phyloP scores from a whole-genome alignment of 2,888 invertebrate genomes.

The Microchrysa polita region DNA sequence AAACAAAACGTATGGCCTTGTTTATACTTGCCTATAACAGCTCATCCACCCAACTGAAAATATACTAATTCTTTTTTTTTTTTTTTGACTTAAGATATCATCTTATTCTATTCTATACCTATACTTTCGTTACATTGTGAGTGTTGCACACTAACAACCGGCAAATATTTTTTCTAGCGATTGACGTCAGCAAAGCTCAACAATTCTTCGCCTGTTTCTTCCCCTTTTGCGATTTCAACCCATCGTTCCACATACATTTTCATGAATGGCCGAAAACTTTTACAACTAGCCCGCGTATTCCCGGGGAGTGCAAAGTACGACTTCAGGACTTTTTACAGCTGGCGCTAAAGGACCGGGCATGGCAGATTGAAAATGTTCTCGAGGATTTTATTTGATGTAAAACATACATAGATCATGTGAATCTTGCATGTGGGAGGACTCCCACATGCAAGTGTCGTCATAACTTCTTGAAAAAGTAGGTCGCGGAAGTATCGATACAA shows the following conservation, averaged over 20 bases:
- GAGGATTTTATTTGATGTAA: constrained; percentile 12
- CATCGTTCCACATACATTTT: constrained; percentile 46
- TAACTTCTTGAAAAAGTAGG: too few relatives aligned
- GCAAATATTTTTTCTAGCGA: background rate
- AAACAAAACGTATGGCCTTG: too few relatives aligned
- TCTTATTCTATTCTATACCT: too few relatives aligned
- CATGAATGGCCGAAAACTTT: constrained; percentile 47
- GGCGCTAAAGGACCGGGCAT: background rate
- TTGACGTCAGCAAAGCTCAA: constrained; percentile 49
- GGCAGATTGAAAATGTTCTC: constrained; percentile 25
- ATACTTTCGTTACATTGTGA: too few relatives aligned
- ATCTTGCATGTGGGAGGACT: background rate
- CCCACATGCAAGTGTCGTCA: constrained; percentile 36
- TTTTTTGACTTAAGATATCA: too few relatives aligned
- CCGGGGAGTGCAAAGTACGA: background rate
- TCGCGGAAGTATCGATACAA: too few relatives aligned
- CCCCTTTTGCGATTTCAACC: background rate
- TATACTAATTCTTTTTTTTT: too few relatives aligned
- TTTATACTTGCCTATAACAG: too few relatives aligned
- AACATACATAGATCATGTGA: background rate
- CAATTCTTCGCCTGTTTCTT: constrained; percentile 35
- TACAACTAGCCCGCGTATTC: constrained; percentile 45
- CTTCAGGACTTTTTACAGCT: background rate
- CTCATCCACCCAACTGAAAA: too few relatives aligned
- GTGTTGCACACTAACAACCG: background rate